Conservation (phyloP, 2,888 invertebrate genomes). For the Darwinula stevensoni region DNA sequence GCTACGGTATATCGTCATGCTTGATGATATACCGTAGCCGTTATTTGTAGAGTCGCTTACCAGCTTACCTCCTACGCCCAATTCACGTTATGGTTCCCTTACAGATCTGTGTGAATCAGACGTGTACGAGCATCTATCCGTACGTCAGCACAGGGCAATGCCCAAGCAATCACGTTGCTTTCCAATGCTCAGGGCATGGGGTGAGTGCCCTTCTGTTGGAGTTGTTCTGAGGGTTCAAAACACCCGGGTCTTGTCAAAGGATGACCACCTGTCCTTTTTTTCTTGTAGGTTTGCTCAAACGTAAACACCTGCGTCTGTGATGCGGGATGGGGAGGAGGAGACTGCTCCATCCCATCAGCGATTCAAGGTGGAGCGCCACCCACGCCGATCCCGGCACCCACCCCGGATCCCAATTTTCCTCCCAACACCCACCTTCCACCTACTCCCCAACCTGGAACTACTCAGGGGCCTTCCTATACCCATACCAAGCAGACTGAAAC, state of each 20-base stretch:
- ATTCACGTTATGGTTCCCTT: too few species aligned
- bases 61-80: too few species aligned
- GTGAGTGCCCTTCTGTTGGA: slow-evolving; percentile 27
- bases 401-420: slow-evolving; percentile 5
- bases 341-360: too few species aligned
- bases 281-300: slow-evolving; percentile 56
- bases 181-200: slow-evolving; percentile 82
- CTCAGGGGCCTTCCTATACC: slow-evolving; percentile 5
- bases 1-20: too few species aligned
- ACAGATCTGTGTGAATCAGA: slow-evolving; percentile 70
- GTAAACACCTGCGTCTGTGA: slow-evolving; percentile 71
- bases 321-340: slow-evolving; percentile 55
- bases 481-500: neutral
- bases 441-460: slow-evolving; percentile 15
- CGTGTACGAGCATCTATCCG: slow-evolving; percentile 56
- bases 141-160: slow-evolving; percentile 60
- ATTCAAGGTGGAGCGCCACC: too few species aligned
- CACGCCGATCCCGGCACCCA: slow-evolving; percentile 29
- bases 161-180: slow-evolving; percentile 56
- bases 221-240: neutral
- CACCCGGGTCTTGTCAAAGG: too few species aligned
- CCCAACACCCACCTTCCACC: slow-evolving; percentile 4
- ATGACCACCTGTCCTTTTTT: too few species aligned
- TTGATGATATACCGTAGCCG: too few species aligned
- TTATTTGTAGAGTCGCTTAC: too few species aligned